Base-by-base conservation (phyloP, 1,140 invertebrate species). In the Ectropis grisescens region DNA sequence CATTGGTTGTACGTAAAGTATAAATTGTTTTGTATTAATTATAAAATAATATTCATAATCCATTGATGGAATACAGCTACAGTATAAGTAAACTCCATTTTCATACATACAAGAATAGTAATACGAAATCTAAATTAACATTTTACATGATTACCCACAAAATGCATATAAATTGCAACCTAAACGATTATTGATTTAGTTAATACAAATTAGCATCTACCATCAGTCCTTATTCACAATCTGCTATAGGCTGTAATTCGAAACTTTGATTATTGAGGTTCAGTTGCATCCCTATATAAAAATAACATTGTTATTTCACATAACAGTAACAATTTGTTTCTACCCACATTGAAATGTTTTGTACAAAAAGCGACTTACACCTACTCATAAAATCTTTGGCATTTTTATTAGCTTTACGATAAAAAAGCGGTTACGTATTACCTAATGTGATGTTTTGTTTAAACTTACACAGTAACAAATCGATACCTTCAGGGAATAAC, bases 291-390 rank as follows among this genome's bases (percentile, higher is more conserved):
- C 42, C 50, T 47, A 56, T 75, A 75, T 58, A 79, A 75, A 79
- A 79, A 79, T 75, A 76, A 76, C 50, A 61, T 62, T 54, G 60
- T 61, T 60, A 62, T 58, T 66, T 61, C 49, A 52, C 35, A 48
- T 58, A 62, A 80, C 75, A 80, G 75, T 80, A 80, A 76, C 68
- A 80, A 76, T 76, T 69, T 80, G 75, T 76, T 80, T 80, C 75
- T 68, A 76, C 59, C 60, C 70, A 61, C 41, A 33, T 22, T 37
- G 32, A 30, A 41, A 34, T 28, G 41, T 29, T 48, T 53, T 46
- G 44, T 37, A 51, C 19, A 56, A 32, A 52, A 43, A 36, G 49
- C 55, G 50, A 64, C 74, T 74, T 74, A 76, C 38, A 72, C 51
- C 71, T 80, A 76, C 52, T 66, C 45, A 52, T 64, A 68, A 66